phyloP scores from a whole-genome alignment of 2,113 vertebrate species.

The Cyprinus carpio region DNA sequence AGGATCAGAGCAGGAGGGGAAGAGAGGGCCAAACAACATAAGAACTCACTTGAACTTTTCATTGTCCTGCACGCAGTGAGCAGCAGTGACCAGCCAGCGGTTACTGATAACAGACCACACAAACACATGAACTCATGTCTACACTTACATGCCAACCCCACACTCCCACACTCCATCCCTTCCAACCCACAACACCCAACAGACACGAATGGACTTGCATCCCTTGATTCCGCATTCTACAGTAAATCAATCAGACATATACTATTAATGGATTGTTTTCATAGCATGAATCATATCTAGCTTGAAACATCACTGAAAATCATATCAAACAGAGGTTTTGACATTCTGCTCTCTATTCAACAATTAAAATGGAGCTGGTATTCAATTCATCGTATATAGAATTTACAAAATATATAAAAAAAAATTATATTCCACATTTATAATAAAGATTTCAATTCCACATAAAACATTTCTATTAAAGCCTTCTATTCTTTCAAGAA shows the following conservation, averaged over 20 bases:
- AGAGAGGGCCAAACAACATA: neutral
- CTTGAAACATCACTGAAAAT: neutral
- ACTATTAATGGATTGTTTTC: no score
- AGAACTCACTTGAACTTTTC: constrained; percentile 71
- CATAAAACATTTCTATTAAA: no score
- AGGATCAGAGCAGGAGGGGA: neutral
- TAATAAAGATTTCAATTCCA: no score
- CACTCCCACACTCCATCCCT: constrained; percentile 78
- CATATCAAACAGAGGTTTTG: no score
- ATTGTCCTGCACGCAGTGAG: constrained; percentile 86
- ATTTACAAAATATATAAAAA: no score
- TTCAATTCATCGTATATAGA: no score
- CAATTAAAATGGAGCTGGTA: no score
- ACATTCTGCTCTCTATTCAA: no score
- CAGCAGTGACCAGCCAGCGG: constrained; percentile 87
- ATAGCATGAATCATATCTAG: neutral
- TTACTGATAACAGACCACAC: constrained; percentile 85
- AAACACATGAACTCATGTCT: constrained; percentile 78
- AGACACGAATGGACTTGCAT: constrained; percentile 77
- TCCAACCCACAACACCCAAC: constrained; percentile 91
- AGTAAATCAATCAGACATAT: neutral
- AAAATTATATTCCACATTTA: no score
- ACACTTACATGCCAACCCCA: constrained; percentile 95
- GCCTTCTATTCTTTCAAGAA: no score
- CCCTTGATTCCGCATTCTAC: constrained; percentile 85